Evolutionary conservation across 2,113 vertebrate species (phyloP), one percentile per base, ranked within the genome.

Genomic region (Petroica traversi): DNA sequence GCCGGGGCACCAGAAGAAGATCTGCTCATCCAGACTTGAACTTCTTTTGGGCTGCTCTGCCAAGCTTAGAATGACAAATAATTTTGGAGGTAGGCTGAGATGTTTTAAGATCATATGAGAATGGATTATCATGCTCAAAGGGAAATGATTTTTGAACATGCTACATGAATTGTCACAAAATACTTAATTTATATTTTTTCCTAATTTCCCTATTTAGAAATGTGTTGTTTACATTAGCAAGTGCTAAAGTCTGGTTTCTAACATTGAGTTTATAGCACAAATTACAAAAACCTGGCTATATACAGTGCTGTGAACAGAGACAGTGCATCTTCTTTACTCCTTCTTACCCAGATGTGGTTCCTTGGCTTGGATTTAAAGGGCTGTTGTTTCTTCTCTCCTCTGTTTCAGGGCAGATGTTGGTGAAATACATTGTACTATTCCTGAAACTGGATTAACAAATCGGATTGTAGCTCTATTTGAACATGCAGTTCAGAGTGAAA

Each of bases 401-500:
- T 94, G 71, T 93, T 97, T 61, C 91, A 99, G 99, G 95, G 98
- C 96, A 34, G 98, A 97, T 43, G 88, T 85, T 77, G 97, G 98
- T 58, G 97, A 98, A 45, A 66, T 99, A 67, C 96, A 98, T 15
- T 95, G 97, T 23, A 98, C 98, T 17, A 97, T 99, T 61, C 99
- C 99, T 3, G 99, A 99, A 95, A 99, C 98, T 2, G 99, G 99
- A 33, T 97, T 99, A 77, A 97, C 98, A 28, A 99, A 99, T 93
- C 98, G 99, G 16, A 99, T 99, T 96, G 85, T 97, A 45, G 98
- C 97, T 66, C 97, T 99, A 14, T 99, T 99, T 98, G 99, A 99
- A 96, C 98, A 96, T 0, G 98, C 99, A 9, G 76, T 98, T 69
- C 97, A 94, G 89, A 98, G 97, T 34, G 98, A 99, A 83, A 95